Conservation (phyloP, 1,140 invertebrate genomes). For the Callitettix versicolor region DNA sequence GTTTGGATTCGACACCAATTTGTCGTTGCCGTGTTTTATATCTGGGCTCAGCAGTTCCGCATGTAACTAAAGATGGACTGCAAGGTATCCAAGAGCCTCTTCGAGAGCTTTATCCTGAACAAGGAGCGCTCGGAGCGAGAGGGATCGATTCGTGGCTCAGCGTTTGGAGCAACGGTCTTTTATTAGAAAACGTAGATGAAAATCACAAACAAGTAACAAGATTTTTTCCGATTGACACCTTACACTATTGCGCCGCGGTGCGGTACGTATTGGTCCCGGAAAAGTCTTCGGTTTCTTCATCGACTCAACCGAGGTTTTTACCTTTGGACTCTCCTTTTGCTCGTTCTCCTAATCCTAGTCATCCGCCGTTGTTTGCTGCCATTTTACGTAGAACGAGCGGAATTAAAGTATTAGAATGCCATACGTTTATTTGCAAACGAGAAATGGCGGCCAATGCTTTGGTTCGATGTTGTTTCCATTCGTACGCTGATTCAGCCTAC, state of each 20-base stretch:
- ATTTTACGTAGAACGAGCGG: conserved; percentile 89
- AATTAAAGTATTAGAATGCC: conserved; percentile 98
- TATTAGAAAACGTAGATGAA: conserved; percentile 94
- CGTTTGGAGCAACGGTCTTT: conserved; percentile 92
- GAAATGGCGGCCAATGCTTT: conserved; percentile 90
- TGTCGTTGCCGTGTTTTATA: conserved; percentile 96
- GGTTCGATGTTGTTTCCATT: conserved; percentile 88
- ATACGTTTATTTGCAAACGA: conserved; percentile 95
- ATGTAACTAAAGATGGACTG: conserved; percentile 93
- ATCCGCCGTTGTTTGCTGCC: conserved; percentile 93
- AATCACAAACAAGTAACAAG: conserved; percentile 86
- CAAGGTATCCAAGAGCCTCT: conserved; percentile 96
- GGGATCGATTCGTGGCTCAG: conserved; percentile 96
- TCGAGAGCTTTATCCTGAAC: conserved; percentile 88
- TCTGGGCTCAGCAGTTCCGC: conserved; percentile 91
- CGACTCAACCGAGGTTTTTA: conserved; percentile 69
- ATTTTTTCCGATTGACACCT: conserved; percentile 92
- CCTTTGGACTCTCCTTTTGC: conserved; percentile 94
- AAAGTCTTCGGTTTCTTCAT: conserved; percentile 38
- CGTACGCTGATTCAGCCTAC: conserved; percentile 87
- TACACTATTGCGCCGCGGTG: conserved; percentile 97
- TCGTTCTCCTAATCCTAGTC: conserved; percentile 66
- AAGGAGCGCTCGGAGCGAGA: conserved; percentile 70
- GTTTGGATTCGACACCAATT: conserved; percentile 70
- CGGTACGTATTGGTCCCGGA: conserved; percentile 51